Percentiles rank a stretch among this genome's conserved stretches.
phyloP scores from a whole-genome alignment of 2,888 invertebrate species.

The Argyra leucocephala region DNA sequence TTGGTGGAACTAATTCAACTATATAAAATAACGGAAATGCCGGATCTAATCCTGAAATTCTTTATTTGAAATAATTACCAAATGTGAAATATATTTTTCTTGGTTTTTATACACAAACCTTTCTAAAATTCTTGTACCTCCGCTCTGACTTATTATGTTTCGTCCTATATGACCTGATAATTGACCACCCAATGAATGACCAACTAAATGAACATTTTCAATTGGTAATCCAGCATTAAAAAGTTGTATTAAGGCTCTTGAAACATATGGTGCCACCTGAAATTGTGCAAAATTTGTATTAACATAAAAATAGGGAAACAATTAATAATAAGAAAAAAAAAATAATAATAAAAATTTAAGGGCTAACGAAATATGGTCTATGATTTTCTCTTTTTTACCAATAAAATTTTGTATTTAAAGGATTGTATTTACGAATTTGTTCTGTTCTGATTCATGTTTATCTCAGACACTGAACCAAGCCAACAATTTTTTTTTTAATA shows the following conservation, averaged over 20 bases:
- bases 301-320: conserved; percentile 2
- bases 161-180: conserved; percentile 22
- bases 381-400: conserved; percentile 20
- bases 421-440: no score
- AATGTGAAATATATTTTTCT: no score
- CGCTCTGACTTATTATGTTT: conserved; percentile 19
- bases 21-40: conserved; percentile 25
- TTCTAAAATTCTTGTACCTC: conserved; percentile 18
- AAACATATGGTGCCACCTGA: background rate
- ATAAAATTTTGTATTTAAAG: no score
- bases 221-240: conserved; percentile 22
- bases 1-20: conserved; percentile 29
- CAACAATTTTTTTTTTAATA: no score
- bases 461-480: no score
- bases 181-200: conserved; percentile 27
- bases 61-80: no score
- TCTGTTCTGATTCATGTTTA: no score
- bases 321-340: background rate
- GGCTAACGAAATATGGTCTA: background rate
- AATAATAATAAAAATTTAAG: background rate
- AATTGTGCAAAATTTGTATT: conserved; percentile 7
- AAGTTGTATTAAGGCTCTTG: conserved; percentile 14
- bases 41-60: conserved; percentile 26
- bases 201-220: conserved; percentile 24
- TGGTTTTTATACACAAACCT: conserved; percentile 17